These are phyloP conservation scores for Lethenteron camtschaticum DNA, from an alignment of 2,113 vertebrate genomes.

Conservation along the genomic window DNA sequence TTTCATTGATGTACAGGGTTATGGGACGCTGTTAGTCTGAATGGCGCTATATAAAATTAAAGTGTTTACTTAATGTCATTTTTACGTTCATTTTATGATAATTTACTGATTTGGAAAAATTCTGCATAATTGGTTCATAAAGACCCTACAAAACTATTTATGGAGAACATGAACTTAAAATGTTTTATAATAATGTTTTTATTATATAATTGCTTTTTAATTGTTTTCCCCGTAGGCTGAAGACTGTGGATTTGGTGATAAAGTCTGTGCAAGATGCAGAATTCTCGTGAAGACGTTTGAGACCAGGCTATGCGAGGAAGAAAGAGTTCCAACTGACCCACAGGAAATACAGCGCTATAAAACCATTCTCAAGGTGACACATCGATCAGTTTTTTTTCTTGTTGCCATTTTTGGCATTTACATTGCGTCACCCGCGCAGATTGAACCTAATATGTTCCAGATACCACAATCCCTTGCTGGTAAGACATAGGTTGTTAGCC, in stretches of 20 bases:
- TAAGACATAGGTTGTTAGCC: neutral
- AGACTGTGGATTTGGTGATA: constrained; percentile 51
- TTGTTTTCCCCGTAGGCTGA: constrained; percentile 32
- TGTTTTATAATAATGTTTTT: neutral
- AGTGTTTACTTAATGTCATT: too few relatives aligned
- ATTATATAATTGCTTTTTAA: neutral
- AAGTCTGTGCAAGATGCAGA: constrained; percentile 51
- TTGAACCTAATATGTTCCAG: rapidly evolving
- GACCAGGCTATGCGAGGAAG: constrained; percentile 67
- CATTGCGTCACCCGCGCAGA: rapidly evolving
- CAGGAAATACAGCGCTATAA: constrained; percentile 38
- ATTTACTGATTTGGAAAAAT: too few relatives aligned
- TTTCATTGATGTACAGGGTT: too few relatives aligned
- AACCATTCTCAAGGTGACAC: constrained; percentile 30
- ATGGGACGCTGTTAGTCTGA: too few relatives aligned
- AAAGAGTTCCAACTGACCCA: constrained; percentile 51
- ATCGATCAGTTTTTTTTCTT: rapidly evolving
- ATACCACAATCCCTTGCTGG: neutral
- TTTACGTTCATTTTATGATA: too few relatives aligned
- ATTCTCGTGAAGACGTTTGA: constrained; percentile 57
- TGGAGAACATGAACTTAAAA: too few relatives aligned
- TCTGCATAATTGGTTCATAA: too few relatives aligned
- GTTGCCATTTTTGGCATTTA: rapidly evolving
- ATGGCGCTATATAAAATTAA: too few relatives aligned
- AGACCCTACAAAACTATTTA: too few relatives aligned